Evolutionary conservation across 1,140 invertebrate species (phyloP), one percentile per base, ranked within the genome.

Genomic region (Pristionchus pacificus): DNA sequence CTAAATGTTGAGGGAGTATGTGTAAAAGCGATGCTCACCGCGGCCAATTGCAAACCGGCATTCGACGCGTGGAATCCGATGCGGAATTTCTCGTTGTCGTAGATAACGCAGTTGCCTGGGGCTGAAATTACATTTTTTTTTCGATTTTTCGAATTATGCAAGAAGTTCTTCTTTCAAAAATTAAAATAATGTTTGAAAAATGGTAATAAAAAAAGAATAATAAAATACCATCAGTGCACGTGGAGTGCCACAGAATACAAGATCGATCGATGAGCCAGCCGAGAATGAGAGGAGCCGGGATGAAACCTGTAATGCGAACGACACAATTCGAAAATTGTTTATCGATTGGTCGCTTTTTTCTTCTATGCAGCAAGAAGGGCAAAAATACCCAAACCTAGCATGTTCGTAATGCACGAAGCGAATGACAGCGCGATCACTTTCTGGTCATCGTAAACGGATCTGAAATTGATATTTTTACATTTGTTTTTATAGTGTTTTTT

Each of bases 361-460:
- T n/a, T n/a, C n/a, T n/a, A n/a, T n/a, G n/a, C n/a, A n/a, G n/a
- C n/a, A n/a, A n/a, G n/a, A n/a, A n/a, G n/a, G n/a, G n/a, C n/a
- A n/a, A n/a, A n/a, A n/a, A n/a, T n/a, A n/a, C n/a, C n/a, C n/a
- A n/a, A n/a, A n/a, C 70, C 70, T 31, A 72, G 65, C 1, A 72
- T 28, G 33, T 72, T 72, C 2, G 70, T 72, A 1, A 64, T 64
- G 19, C 38, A 66, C 0, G 70, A 72, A 32, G 70, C 70, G 28
- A 72, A 55, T 24, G 62, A 65, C 31, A 72, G 33, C 1, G 70
- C 70, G 14, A 72, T 72, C 15, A 72, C 70, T 32, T 72, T 72
- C 55, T 72, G 62, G 14, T 72, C 70, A 49, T 72, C 70, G 28
- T 65, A 72, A 15, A 72, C 70, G 38, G 62, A 65, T 49, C 65